Conservation (phyloP, 2,113 vertebrate genomes). For the Leptocoma aspasia region DNA sequence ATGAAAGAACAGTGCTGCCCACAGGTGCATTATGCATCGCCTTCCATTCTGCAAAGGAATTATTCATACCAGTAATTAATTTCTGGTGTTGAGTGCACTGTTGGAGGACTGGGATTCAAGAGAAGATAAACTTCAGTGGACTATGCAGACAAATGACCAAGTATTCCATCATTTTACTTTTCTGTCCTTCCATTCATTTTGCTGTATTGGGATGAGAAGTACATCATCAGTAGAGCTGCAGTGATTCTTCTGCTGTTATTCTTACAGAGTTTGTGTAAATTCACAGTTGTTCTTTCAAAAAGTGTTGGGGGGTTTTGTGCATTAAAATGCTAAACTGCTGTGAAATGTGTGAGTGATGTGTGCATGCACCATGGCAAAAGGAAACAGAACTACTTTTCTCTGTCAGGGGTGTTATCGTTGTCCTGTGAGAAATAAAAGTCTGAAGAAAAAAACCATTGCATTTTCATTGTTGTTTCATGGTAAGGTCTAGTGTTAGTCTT, state of each 20-base stretch:
- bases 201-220: neutral
- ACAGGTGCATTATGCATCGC: neutral
- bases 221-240: neutral
- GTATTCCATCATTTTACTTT: neutral
- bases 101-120: neutral
- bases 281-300: neutral
- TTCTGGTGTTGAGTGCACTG: neutral
- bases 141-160: neutral
- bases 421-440: neutral
- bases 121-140: neutral
- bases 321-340: neutral
- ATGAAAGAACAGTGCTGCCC: neutral
- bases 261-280: neutral
- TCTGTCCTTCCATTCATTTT: neutral
- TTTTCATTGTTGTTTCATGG: neutral
- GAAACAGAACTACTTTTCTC: neutral
- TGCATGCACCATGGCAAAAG: neutral
- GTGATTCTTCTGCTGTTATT: neutral
- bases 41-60: neutral
- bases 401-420: neutral
- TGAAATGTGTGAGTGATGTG: neutral
- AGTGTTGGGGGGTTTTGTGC: accelerated
- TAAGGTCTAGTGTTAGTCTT: neutral
- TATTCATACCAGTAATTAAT: neutral
- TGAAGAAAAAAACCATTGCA: neutral